Conservation (phyloP, 2,888 invertebrate species). For the Epicampocera succincta region DNA sequence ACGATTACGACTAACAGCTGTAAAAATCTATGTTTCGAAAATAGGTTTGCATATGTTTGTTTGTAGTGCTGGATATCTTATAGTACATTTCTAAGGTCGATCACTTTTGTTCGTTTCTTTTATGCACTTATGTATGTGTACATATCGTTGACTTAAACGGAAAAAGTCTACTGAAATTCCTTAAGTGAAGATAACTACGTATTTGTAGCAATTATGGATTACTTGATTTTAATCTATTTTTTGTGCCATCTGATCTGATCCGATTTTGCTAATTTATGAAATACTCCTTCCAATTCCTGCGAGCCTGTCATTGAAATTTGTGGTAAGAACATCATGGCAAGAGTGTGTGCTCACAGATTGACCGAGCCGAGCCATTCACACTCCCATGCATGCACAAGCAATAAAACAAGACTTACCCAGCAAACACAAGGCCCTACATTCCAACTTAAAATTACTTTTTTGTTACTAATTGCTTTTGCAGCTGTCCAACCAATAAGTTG, state of each 20-base stretch:
- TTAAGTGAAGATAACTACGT: too few species aligned
- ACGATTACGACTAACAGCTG: conserved; percentile 54
- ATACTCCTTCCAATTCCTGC: conserved; percentile 22
- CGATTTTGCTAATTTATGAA: background rate
- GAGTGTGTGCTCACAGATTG: conserved; percentile 35
- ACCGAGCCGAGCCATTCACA: conserved; percentile 9
- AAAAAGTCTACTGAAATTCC: background rate
- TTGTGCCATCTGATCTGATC: too few species aligned
- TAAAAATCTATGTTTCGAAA: conserved; percentile 27
- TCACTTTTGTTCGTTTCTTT: conserved; percentile 59
- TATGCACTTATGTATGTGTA: background rate
- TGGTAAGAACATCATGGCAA: conserved; percentile 21
- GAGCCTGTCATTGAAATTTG: conserved; percentile 22
- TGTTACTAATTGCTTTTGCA: too few species aligned
- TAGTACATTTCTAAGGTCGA: conserved; percentile 65
- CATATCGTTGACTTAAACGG: conserved; percentile 39
- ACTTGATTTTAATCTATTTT: too few species aligned
- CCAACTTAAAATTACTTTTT: too few species aligned
- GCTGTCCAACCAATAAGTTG: too few species aligned
- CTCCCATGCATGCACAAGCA: background rate
- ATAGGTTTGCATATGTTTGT: conserved; percentile 4
- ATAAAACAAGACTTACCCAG: background rate
- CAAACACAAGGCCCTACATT: too few species aligned
- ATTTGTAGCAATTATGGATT: too few species aligned
- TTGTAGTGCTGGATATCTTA: conserved; percentile 49